A percentile compares a stretch with the other conserved stretches of the same genome.
Evolutionary conservation across 2,797 vertebrate species (phyloP).

Genomic region (Gallinago solitaria): DNA sequence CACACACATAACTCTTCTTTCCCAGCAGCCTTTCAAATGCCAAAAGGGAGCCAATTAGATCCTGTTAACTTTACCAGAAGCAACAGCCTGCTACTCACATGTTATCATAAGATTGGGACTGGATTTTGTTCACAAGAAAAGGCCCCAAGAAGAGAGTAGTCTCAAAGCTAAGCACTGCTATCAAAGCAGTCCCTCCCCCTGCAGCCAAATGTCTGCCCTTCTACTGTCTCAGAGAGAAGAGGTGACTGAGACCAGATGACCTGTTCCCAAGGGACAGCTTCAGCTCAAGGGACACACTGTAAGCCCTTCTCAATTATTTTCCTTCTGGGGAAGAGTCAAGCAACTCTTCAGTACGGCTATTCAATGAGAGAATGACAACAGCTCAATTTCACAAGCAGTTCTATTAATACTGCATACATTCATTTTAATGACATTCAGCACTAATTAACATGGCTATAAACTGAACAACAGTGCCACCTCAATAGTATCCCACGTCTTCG

Average conservation of each 20-base stretch:
- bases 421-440: background rate
- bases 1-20: background rate
- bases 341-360: background rate
- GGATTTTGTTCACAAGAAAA: background rate
- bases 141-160: background rate
- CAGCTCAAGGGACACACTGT: accelerated
- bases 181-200: background rate
- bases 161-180: background rate
- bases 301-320: background rate
- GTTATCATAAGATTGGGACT: background rate
- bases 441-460: background rate
- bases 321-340: background rate
- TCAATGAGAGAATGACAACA: background rate
- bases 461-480: background rate
- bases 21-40: background rate
- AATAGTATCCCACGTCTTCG: background rate
- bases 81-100: background rate
- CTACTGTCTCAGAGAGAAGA: background rate
- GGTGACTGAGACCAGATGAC: background rate
- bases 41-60: background rate
- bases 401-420: background rate
- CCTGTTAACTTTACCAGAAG: background rate
- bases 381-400: background rate
- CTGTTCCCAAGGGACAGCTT: background rate
- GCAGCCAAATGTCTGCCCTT: background rate